Base-by-base conservation (phyloP, 2,113 vertebrate species). In the Hystrix brachyura region DNA sequence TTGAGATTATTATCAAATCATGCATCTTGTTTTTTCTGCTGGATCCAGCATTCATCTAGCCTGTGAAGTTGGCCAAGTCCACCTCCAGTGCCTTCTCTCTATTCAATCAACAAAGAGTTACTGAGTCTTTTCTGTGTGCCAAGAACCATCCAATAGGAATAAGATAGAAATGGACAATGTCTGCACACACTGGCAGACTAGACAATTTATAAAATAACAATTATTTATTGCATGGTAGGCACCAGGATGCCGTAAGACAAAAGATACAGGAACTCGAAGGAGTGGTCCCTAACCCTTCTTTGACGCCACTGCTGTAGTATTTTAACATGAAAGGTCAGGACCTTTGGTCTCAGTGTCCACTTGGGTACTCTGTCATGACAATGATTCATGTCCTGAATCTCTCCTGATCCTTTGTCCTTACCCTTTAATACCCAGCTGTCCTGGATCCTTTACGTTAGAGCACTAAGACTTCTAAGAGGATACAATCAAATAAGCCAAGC, bases 381-480 rank as follows among this genome's bases (percentile, higher is more conserved):
- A 48, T 48, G 43, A 78, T 62, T 78, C 32, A 57, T 55, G 81
- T 14, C 74, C 59, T 69, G 23, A 46, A 27, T 78, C 43, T 91
- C 46, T 87, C 57, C 74, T 78, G 17, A 19, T 76, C 9, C n/a
- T 93, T 83, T 76, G 43, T 53, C 25, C 25, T 62, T 74, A 87
- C 5, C 15, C 17, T 87, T 78, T 69, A 90, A 82, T 82, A 82
- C 5, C 5, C 19, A 86, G 38, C 62, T 90, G 34, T 65, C 62
- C 51, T 62, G 48, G 25, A 19, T 25, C 55, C 69, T 71, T 9
- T 57, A 64, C 64, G 21, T 84, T 90, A 85, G n/a, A 48, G 29
- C 89, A 57, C 84, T 71, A 89, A 92, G 60, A 84, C 46, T 94
- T 46, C 12, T 84, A 87, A 84, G 29, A 84, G 38, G 64, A 80